Evolutionary conservation across 2,888 invertebrate species (phyloP), one percentile per base, ranked within the genome.

Genomic region (Athalia circularis): DNA sequence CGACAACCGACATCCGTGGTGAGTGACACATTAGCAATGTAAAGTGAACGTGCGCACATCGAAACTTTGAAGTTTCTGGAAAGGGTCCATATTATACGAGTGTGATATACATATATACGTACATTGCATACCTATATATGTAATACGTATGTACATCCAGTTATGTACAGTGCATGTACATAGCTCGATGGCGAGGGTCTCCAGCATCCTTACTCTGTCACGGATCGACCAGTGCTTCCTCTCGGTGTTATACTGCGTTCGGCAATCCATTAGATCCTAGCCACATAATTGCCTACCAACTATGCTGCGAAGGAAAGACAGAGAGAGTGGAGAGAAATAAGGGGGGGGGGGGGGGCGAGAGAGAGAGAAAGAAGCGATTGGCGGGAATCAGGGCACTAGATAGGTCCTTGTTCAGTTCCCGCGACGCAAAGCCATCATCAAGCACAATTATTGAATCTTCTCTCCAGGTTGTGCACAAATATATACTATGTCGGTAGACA

Each of bases 271-370:
- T 72, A 72, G 59, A 72, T 72, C 72, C 59, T 15, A 59, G 59
- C 72, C 59, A 72, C 59, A 61, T 72, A 72, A 72, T 72, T 72
- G 72, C 72, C 72, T 72, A 72, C 72, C 72, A 72, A 72, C 72
- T 59, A 72, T 45, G 13, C 72, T 8, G 9, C 54, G 54, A 54
- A 8, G 54, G n/a, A 11, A n/a, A 54, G n/a, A 54, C 29, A 29
- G 29, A 29, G 29, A 29, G 29, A 29, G 29, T 1, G 29, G 2
- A 29, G 29, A 29, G 29, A 29, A 29, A 29, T 29, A 29, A 29
- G 29, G 29, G 29, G 29, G 29, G 29, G 29, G 29, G 29, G 29
- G 29, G 0, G 29, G 29, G 29, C 0, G 29, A 29, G 29, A 29
- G 29, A 29, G 29, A 29, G 29, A 29, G 29, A 29, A 29, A 43